phyloP scores from a whole-genome alignment of 2,888 invertebrate species.

The Nudaria mundana region DNA sequence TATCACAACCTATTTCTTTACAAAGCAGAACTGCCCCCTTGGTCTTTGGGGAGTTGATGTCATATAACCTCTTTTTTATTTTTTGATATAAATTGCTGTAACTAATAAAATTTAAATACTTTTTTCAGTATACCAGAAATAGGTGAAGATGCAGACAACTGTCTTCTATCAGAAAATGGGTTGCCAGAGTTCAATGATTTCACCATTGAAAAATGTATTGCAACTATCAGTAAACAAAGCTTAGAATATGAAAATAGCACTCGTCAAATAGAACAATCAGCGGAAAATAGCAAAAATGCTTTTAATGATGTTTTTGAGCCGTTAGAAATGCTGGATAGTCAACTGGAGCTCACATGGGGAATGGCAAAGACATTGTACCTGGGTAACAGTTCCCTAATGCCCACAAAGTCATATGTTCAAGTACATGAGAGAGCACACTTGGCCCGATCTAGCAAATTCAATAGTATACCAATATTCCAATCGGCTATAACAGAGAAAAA shows the following conservation, averaged over 20 bases:
- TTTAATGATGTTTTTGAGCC: slow-evolving; percentile 87
- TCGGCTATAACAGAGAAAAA: slow-evolving; percentile 82
- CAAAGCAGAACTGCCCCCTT: no score
- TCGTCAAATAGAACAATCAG: slow-evolving; percentile 82
- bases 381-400: slow-evolving; percentile 89
- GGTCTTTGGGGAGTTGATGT: no score
- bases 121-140: slow-evolving; percentile 88
- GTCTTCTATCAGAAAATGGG: slow-evolving; percentile 86
- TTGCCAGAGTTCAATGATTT: slow-evolving; percentile 91
- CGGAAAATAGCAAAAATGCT: slow-evolving; percentile 77
- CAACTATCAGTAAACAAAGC: slow-evolving; percentile 91
- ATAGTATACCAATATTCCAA: slow-evolving; percentile 85
- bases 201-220: slow-evolving; percentile 91
- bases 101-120: no score
- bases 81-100: no score
- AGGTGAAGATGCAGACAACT: slow-evolving; percentile 90
- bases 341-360: slow-evolving; percentile 92
- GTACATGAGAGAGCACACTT: slow-evolving; percentile 90
- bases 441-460: slow-evolving; percentile 88
- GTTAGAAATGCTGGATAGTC: slow-evolving; percentile 86
- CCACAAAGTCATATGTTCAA: slow-evolving; percentile 88
- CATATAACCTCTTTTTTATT: no score
- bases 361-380: slow-evolving; percentile 91
- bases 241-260: slow-evolving; percentile 90
- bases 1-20: no score